Conservation (phyloP, 2,113 vertebrate genomes). For the Pterocles orientalis region DNA sequence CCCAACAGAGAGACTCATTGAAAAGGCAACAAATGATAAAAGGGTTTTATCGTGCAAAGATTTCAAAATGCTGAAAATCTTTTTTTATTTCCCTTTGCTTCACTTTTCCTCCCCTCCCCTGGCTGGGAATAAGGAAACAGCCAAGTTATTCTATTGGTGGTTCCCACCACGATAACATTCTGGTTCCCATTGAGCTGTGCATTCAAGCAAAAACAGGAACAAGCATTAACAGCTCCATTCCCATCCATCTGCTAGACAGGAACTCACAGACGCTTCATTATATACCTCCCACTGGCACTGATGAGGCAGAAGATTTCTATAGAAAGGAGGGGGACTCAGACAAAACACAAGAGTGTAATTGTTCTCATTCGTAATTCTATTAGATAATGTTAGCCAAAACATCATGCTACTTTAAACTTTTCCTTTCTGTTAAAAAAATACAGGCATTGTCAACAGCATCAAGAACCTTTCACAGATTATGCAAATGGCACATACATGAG, state of each 20-base stretch:
- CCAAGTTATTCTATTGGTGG: slow-evolving; percentile 46
- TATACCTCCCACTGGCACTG: slow-evolving; percentile 45
- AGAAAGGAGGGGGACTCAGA: slow-evolving; percentile 8
- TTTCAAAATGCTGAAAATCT: slow-evolving; percentile 48
- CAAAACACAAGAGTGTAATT: slow-evolving; percentile 48
- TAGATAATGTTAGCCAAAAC: slow-evolving; percentile 28
- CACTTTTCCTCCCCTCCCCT: background rate
- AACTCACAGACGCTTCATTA: slow-evolving; percentile 62
- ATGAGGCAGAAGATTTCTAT: slow-evolving; percentile 49
- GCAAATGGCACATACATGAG: background rate
- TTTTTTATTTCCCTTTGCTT: slow-evolving; percentile 21
- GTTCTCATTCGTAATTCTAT: slow-evolving; percentile 3
- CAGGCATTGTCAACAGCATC: background rate
- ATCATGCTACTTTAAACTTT: background rate
- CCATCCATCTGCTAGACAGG: slow-evolving; percentile 41
- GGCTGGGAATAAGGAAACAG: slow-evolving; percentile 31
- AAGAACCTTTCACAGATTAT: background rate
- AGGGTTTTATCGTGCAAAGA: slow-evolving; percentile 42
- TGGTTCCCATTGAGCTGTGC: slow-evolving; percentile 38
- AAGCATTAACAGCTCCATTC: slow-evolving; percentile 41
- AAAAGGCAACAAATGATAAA: slow-evolving; percentile 15
- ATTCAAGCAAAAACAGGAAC: slow-evolving; percentile 57
- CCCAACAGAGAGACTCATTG: background rate
- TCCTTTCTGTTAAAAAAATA: background rate
- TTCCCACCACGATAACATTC: slow-evolving; percentile 27